Evolutionary conservation across 2,797 vertebrate species (phyloP), one percentile per base, ranked within the genome.

Genomic region (Macropus fuliginosus): DNA sequence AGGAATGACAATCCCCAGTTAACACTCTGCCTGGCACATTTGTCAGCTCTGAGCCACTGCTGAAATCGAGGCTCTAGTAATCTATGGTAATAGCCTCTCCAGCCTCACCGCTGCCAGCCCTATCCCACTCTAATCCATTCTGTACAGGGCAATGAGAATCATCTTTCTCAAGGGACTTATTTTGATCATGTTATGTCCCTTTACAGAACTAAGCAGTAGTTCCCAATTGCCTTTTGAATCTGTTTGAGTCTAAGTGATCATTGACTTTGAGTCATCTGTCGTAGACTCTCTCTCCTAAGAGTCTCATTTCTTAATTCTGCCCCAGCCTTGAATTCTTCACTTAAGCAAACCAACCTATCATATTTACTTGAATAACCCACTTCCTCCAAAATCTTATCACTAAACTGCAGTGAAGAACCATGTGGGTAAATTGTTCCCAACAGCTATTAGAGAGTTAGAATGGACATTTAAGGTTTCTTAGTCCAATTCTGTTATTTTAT

Each of bases 181-280:
- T 93, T 57, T 93, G 94, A 9, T 57, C 94, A 13, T 66, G 91
- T 50, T 50, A 40, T 59, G 91, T 87, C 90, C 40, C 34, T 93
- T 90, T 81, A 1, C 24, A 95, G 93, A 62, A 54, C 31, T 13
- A 81, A 52, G 56, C 40, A 90, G 13, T 55, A 46, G 34, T 89
- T 96, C 94, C 94, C 94, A 66, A 0, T 55, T 89, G 93, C 94
- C 96, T 96, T 97, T 96, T 93, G 92, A 96, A 95, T 96, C 54
- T 91, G 95, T 27, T 91, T 56, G 89, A 96, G 94, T 95, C 92
- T 91, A 94, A 66, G 9, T 59, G 95, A 95, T 96, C 92, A 40
- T 11, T n/a, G 92, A 11, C 57, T 95, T 66, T n/a, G 50, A 74
- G 89, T 3, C 52, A 9, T 94, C 59, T 31, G 52, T 91, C 3